Conservation (phyloP, 2,888 invertebrate genomes). For the Serrognathus titanus region DNA sequence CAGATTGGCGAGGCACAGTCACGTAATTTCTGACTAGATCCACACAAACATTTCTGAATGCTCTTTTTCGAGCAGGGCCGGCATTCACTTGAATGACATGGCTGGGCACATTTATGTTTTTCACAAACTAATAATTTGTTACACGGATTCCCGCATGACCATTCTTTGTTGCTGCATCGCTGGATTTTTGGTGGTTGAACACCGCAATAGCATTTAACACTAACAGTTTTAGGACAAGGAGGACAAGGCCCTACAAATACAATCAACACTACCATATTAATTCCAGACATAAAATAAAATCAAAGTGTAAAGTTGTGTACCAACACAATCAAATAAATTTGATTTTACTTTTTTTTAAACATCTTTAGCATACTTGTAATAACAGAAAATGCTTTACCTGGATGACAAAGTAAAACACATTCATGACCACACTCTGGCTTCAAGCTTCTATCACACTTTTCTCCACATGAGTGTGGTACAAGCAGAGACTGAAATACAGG, state of each 20-base stretch:
- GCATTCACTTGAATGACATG: slow-evolving; percentile 74
- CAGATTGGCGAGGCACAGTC: slow-evolving; percentile 73
- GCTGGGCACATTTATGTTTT: slow-evolving; percentile 63
- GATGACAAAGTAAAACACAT: slow-evolving; percentile 88
- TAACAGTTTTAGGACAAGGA: slow-evolving; percentile 84
- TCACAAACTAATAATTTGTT: slow-evolving; percentile 62
- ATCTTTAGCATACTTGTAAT: too few relatives aligned
- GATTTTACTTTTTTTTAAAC: too few relatives aligned
- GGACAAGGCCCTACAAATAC: slow-evolving; percentile 76
- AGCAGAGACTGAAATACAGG: slow-evolving; percentile 81
- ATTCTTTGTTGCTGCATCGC: slow-evolving; percentile 75
- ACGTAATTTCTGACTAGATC: slow-evolving; percentile 58
- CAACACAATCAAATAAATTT: too few relatives aligned
- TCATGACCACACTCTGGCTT: slow-evolving; percentile 78
- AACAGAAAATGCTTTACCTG: slow-evolving; percentile 53
- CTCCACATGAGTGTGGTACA: slow-evolving; percentile 91
- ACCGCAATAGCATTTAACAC: slow-evolving; percentile 71
- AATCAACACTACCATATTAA: too few relatives aligned
- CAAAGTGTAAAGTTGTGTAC: too few relatives aligned
- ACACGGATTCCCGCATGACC: slow-evolving; percentile 78
- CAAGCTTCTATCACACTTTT: slow-evolving; percentile 72
- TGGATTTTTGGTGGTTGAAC: slow-evolving; percentile 60
- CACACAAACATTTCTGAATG: slow-evolving; percentile 73
- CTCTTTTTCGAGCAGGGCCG: slow-evolving; percentile 75
- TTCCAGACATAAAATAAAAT: too few relatives aligned